Percentiles rank a stretch among this genome's conserved stretches.
phyloP scores from a whole-genome alignment of 2,797 vertebrate species.

The Pterois miles region DNA sequence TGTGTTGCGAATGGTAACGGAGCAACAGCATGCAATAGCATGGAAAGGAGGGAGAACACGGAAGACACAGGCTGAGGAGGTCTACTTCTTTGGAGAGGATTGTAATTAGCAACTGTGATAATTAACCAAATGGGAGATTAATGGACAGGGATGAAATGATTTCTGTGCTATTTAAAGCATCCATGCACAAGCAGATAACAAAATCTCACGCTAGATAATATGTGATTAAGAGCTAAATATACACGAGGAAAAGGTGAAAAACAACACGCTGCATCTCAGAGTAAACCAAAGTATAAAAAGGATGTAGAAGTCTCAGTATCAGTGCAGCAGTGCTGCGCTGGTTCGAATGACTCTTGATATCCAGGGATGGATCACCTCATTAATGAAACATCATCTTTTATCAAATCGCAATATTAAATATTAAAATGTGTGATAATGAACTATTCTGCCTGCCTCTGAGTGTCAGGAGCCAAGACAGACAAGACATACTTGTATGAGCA shows the following conservation, averaged over 20 bases:
- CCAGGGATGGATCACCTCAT: conserved; percentile 77
- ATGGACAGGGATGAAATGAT: conserved; percentile 62
- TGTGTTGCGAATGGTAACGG: conserved; percentile 8
- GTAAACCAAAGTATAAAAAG: conserved; percentile 9
- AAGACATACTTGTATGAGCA: conserved; percentile 15
- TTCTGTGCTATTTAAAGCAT: conserved; percentile 60
- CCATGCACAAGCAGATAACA: conserved; percentile 38
- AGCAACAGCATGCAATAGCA: no score
- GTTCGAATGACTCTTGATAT: conserved; percentile 51
- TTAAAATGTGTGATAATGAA: conserved; percentile 80
- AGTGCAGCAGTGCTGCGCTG: conserved; percentile 10
- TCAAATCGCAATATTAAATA: conserved; percentile 82
- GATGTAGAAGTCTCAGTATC: conserved; percentile 31
- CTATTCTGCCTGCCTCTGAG: conserved; percentile 52
- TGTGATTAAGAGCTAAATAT: conserved; percentile 58
- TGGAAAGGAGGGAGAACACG: neutral
- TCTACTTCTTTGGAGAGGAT: conserved; percentile 60
- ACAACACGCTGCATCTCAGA: neutral
- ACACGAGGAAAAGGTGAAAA: conserved; percentile 8
- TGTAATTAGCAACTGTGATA: conserved; percentile 77
- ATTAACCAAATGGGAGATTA: conserved; percentile 76
- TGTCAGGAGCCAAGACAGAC: conserved; percentile 53
- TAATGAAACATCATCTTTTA: conserved; percentile 79
- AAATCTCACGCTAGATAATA: conserved; percentile 49
- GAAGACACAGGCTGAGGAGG: conserved; percentile 40